Percentiles rank a stretch among this genome's conserved stretches.
Evolutionary conservation across 1,140 invertebrate genomes (phyloP).

Genomic region (Achatina immaculata): DNA sequence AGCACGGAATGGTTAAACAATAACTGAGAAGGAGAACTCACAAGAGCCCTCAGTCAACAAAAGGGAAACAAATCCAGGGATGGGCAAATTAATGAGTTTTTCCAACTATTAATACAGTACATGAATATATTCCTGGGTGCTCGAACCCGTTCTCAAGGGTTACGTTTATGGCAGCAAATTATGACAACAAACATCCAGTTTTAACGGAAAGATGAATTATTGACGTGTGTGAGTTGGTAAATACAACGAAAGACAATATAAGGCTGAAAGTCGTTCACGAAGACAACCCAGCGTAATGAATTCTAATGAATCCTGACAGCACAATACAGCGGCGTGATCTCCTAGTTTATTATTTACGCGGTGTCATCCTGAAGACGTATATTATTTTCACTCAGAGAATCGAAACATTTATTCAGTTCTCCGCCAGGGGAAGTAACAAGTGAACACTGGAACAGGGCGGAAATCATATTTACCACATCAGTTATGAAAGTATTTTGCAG

Average conservation of each 20-base stretch:
- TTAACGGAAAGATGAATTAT: background rate
- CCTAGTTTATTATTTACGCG: background rate
- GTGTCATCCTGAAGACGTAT: background rate
- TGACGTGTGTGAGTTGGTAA: background rate
- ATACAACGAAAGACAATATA: background rate
- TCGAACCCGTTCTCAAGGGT: background rate
- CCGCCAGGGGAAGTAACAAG: background rate
- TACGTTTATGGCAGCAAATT: background rate
- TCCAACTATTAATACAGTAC: background rate
- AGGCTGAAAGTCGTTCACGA: background rate
- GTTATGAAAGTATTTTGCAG: background rate
- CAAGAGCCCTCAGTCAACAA: constrained; percentile 13
- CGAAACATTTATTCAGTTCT: background rate
- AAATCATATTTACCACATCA: background rate
- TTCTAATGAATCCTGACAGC: background rate
- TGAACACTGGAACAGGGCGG: background rate
- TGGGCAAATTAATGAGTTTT: constrained; percentile 15
- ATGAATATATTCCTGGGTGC: constrained; percentile 2
- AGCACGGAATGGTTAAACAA: background rate
- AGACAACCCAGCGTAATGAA: background rate
- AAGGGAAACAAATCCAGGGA: constrained; percentile 9
- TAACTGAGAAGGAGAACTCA: constrained; percentile 17
- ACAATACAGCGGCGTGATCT: background rate
- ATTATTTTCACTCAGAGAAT: background rate
- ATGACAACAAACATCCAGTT: background rate